Base-by-base conservation (phyloP, 2,888 invertebrate genomes). In the Rhagium mordax region DNA sequence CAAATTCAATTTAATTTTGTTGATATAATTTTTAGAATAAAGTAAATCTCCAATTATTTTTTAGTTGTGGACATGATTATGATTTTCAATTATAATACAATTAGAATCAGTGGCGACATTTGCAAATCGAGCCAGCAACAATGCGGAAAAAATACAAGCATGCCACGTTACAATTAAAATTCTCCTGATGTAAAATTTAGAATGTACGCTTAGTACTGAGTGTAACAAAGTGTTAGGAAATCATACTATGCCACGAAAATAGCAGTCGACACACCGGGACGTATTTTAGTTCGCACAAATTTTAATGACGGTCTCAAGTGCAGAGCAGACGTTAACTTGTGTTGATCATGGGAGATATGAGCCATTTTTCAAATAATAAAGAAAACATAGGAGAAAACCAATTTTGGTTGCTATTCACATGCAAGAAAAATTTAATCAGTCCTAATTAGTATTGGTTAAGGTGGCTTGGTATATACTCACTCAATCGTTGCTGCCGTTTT, bases 171-270 rank as follows among this genome's bases (percentile, higher is more conserved):
- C 16, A 18, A 49, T 49, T 20, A 16, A 49, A 3, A 16, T 49
- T 49, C 16, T 18, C 10, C 3, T 49, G 49, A 49, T 49, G 16
- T 15, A 49, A 49, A 16, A 3, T 49, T 49, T 10, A 6, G 18
- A 2, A 18, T 16, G 8, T 49, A 4, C 4, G 49, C 16, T 8
- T 16, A 49, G 49, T 18, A 18, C 49, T 18, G 16, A 24, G 24
- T 18, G 49, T 49, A 49, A 49, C 49, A 49, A 49, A 20, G 33
- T 33, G 33, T 33, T 75, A 72, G 73, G 70, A 77, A 76, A 76
- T 77, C 77, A 74, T 70, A 74, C n/a, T n/a, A 69, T 75, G 78
- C 76, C 77, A 79, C 74, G 74, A 79, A 79, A 81, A 81, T 81
- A 79, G 78, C 77, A 74, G 74, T 70, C 69, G 74, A 70, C 60